Evolutionary conservation across 35 echinoderm and acorn worm genomes (phyloP).

Genomic region (Amphiura filiformis): DNA sequence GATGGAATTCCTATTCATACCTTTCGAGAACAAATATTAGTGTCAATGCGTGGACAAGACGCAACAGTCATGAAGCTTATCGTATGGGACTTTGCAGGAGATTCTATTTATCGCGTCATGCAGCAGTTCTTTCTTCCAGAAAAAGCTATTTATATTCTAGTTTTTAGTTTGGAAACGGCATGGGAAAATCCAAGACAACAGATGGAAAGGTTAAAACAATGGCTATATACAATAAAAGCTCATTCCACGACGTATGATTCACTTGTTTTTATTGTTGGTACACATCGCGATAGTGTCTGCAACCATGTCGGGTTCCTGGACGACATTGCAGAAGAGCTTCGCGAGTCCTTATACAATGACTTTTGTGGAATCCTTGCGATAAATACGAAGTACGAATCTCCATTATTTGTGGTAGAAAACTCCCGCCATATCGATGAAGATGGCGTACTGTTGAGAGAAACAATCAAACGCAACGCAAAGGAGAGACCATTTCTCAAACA

Average conservation of each 20-base stretch:
- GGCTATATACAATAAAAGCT: constrained; percentile 25
- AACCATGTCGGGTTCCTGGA: not conserved
- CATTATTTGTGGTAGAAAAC: constrained; percentile 23
- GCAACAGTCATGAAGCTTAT: constrained; percentile 11
- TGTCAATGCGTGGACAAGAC: not conserved
- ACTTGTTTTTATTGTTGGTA: constrained; percentile 40
- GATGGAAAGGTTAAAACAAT: constrained; percentile 1
- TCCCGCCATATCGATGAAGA: constrained; percentile 17
- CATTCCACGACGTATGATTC: constrained; percentile 24
- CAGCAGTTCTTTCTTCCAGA: constrained; percentile 6
- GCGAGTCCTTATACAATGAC: constrained; percentile 6
- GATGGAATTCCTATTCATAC: constrained; percentile 18
- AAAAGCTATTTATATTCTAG: constrained; percentile 30
- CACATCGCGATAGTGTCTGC: constrained; percentile 30
- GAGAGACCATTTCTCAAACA: not conserved
- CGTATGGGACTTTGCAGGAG: constrained; percentile 38
- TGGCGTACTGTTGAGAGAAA: not conserved
- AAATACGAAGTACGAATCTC: not conserved
- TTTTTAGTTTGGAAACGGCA: constrained; percentile 7
- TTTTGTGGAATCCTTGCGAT: constrained; percentile 33
- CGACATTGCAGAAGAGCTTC: not conserved
- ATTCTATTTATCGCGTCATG: constrained; percentile 16
- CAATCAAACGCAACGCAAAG: not conserved
- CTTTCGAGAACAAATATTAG: not conserved
- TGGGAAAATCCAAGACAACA: not conserved